A percentile compares a stretch with the other conserved stretches of the same genome.
Conservation (phyloP, 2,797 vertebrate species). For the Pseudocheirus occidentalis region DNA sequence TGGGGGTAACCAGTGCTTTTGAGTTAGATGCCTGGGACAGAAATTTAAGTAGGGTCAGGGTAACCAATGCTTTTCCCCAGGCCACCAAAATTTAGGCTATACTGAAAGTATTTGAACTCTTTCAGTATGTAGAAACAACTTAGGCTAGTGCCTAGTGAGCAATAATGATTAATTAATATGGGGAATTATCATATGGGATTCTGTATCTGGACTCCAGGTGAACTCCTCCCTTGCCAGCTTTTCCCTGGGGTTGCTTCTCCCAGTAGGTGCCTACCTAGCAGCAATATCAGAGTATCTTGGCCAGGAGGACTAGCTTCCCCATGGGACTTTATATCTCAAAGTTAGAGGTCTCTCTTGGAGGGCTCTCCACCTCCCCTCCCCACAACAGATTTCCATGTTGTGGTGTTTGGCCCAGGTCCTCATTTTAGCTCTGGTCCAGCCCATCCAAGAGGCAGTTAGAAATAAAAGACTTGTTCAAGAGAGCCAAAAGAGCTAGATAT, state of each 20-base stretch:
- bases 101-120: neutral
- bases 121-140: neutral
- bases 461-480: too few relatives aligned
- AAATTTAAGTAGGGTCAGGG: too few relatives aligned
- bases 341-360: neutral
- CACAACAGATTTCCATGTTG: neutral
- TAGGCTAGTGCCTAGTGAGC: neutral
- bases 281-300: too few relatives aligned
- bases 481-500: too few relatives aligned
- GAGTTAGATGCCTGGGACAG: neutral
- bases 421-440: too few relatives aligned
- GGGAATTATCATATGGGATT: neutral
- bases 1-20: neutral
- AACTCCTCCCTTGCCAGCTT: neutral
- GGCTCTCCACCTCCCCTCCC: neutral
- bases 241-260: too few relatives aligned
- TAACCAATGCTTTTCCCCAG: neutral
- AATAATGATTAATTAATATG: neutral
- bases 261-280: too few relatives aligned
- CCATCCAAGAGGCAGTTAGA: too few relatives aligned
- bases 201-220: neutral
- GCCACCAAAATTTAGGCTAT: neutral
- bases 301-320: too few relatives aligned
- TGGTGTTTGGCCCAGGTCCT: neutral
- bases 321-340: neutral